A percentile compares a stretch with the other conserved stretches of the same genome.
Conservation (phyloP, 1,140 invertebrate species). For the Tachypleus tridentatus region DNA sequence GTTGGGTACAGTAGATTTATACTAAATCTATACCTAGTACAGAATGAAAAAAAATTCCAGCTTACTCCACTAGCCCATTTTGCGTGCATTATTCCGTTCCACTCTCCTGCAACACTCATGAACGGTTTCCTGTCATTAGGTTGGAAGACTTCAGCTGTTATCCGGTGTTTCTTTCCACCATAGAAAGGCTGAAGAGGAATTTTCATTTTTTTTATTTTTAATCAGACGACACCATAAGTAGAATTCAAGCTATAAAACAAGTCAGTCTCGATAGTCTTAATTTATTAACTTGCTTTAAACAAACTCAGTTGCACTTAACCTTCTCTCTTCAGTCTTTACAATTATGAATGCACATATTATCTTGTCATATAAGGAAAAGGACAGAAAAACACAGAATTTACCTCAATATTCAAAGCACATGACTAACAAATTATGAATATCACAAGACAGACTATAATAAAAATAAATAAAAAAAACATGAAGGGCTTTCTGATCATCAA, state of each 20-base stretch:
- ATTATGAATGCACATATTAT: no score
- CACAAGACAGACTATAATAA: no score
- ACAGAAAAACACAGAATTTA: no score
- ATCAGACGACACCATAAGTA: no score
- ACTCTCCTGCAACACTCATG: constrained; percentile 76
- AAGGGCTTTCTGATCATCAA: neutral
- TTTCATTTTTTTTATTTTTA: constrained; percentile 3
- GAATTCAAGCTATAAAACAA: no score
- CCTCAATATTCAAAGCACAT: no score
- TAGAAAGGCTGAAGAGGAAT: constrained; percentile 62
- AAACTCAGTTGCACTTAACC: no score
- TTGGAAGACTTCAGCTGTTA: constrained; percentile 66
- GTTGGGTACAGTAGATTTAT: neutral
- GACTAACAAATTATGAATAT: no score
- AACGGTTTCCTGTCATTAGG: constrained; percentile 77
- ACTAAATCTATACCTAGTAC: neutral
- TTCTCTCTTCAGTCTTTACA: no score
- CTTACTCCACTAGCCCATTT: constrained; percentile 62
- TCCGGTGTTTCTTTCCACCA: constrained; percentile 81
- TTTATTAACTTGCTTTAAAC: no score
- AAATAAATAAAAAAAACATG: neutral
- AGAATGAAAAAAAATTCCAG: constrained; percentile 13
- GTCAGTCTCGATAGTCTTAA: no score
- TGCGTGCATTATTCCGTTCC: constrained; percentile 88
- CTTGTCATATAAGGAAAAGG: no score